These are phyloP conservation scores for Lamellibrachia columna DNA, from an alignment of 2,888 invertebrate species.

Conservation along the genomic window DNA sequence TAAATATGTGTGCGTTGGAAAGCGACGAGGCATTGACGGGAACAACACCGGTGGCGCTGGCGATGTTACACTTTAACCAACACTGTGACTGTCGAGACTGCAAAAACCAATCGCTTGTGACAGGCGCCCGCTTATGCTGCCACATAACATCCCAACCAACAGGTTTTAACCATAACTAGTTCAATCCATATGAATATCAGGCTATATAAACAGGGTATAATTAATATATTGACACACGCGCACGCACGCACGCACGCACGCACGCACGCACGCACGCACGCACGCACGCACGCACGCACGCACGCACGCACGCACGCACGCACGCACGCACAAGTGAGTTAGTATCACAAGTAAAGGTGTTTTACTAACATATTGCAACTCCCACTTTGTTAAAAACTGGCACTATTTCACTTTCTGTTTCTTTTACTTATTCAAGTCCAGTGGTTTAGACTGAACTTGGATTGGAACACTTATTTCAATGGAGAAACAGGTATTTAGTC, in stretches of 20 bases:
- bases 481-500: neutral
- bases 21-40: neutral
- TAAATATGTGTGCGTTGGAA: constrained; percentile 16
- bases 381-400: too few relatives aligned
- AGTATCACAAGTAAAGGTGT: neutral
- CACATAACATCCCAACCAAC: too few relatives aligned
- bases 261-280: constrained; percentile 19
- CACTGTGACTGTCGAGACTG: neutral
- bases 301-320: constrained; percentile 19
- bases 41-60: neutral
- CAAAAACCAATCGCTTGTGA: neutral
- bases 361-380: too few relatives aligned
- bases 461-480: neutral
- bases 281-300: too few relatives aligned
- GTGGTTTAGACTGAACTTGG: neutral
- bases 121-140: too few relatives aligned
- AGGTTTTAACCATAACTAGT: too few relatives aligned
- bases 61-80: neutral
- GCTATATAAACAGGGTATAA: too few relatives aligned
- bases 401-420: too few relatives aligned
- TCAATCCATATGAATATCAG: too few relatives aligned
- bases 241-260: neutral
- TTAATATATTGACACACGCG: neutral
- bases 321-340: neutral
- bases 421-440: too few relatives aligned